A percentile compares a stretch with the other conserved stretches of the same genome.
Evolutionary conservation across 1,140 invertebrate genomes (phyloP).

Genomic region (Ephestia elutella): DNA sequence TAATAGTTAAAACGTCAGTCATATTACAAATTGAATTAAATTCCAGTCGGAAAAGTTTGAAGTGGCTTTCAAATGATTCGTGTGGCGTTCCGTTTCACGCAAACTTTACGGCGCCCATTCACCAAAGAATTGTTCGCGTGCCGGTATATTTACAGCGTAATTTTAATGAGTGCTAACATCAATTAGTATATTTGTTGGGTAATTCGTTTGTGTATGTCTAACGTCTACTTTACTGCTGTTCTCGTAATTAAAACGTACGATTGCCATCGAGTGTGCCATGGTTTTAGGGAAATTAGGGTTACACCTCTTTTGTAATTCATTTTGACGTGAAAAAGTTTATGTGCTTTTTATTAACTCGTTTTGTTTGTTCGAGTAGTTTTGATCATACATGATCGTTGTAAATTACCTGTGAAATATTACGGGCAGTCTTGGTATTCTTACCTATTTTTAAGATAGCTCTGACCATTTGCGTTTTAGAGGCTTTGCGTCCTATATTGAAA

Average conservation of each 20-base stretch:
- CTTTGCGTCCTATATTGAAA: too few species aligned
- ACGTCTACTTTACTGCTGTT: neutral
- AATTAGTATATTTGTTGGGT: constrained; percentile 44
- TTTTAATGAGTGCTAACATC: constrained; percentile 48
- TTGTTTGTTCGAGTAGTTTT: too few species aligned
- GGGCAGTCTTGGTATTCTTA: too few species aligned
- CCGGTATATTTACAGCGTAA: constrained; percentile 32
- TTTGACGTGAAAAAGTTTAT: neutral
- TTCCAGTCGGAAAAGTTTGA: neutral
- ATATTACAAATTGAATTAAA: neutral
- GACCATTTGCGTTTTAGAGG: too few species aligned
- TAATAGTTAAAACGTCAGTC: neutral
- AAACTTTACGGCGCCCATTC: constrained; percentile 9
- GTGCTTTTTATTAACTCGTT: neutral
- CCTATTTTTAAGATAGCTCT: too few species aligned
- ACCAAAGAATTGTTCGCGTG: constrained; percentile 29
- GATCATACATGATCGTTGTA: too few species aligned
- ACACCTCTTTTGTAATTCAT: neutral
- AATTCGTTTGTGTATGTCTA: constrained; percentile 24
- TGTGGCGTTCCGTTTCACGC: constrained; percentile 2
- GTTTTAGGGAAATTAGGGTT: constrained; percentile 24
- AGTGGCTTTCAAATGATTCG: neutral
- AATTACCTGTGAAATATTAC: too few species aligned
- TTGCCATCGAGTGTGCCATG: constrained; percentile 9
- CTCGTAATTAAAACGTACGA: constrained; percentile 9